These are phyloP conservation scores for Scopus umbretta DNA, from an alignment of 2,113 vertebrate species.

Conservation along the genomic window DNA sequence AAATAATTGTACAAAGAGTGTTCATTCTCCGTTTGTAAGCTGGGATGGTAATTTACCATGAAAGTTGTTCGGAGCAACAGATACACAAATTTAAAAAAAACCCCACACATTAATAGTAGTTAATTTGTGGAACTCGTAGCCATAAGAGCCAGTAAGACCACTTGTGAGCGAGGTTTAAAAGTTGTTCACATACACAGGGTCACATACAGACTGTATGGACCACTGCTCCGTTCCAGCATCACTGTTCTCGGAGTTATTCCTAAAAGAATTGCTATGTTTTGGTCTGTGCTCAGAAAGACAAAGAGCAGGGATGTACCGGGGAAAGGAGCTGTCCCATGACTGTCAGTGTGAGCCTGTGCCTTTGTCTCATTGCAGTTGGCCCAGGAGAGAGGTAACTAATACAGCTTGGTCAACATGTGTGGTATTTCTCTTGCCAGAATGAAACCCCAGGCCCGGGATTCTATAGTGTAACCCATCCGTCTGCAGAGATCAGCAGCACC, in stretches of 20 bases:
- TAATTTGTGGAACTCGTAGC: neutral
- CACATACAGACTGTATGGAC: neutral
- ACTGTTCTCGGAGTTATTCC: neutral
- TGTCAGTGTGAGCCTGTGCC: neutral
- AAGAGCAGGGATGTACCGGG: neutral
- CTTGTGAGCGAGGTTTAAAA: neutral
- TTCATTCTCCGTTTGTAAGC: neutral
- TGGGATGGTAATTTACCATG: neutral
- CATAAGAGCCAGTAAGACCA: neutral
- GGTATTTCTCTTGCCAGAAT: conserved; percentile 61
- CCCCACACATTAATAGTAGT: neutral
- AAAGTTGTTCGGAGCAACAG: neutral
- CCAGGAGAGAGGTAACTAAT: neutral
- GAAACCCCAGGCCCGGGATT: conserved; percentile 75
- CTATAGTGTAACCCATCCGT: conserved; percentile 40
- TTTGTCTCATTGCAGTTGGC: neutral
- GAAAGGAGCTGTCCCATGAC: neutral
- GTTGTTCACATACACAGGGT: neutral
- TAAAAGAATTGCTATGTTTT: no score
- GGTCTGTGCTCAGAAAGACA: neutral
- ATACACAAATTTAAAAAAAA: neutral
- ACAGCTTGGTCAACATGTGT: neutral
- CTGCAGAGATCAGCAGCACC: conserved; percentile 64
- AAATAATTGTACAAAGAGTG: neutral
- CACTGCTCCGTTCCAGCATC: neutral